Base-by-base conservation (phyloP, 2,797 vertebrate genomes). In the Oryzias sinensis region DNA sequence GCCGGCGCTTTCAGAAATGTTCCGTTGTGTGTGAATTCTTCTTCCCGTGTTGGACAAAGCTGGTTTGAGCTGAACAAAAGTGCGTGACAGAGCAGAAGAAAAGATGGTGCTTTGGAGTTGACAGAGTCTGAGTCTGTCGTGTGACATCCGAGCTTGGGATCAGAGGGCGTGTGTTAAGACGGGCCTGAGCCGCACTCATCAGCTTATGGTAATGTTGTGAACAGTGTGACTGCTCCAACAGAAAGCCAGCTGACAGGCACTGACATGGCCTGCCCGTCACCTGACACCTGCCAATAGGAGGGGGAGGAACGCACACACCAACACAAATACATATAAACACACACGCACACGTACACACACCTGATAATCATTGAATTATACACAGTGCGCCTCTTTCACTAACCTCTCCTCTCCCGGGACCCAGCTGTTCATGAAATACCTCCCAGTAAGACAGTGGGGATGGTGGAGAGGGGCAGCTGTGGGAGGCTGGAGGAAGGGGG, bases 401-500 rank as follows among this genome's bases (percentile, higher is more conserved):
- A 85, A 88, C 84, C 83, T 58, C 80, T 80, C 86, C 83, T 90
- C 94, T 92, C 94, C 75, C 58, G 92, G 91, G 94, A 93, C 92
- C 91, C 91, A 92, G 93, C 93, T 97, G 95, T 94, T 96, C 95
- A 96, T 94, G 93, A 95, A 95, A 88, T 88, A 91, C 87, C 90
- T 91, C 90, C 89, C 88, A 92, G 88, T 91, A 90, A 87, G 88
- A 86, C 82, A 72, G 81, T 82, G 81, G 79, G 82, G 83, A 82
- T 58, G 69, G 74, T 79, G 74, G 74, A 76, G 76, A 72, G 63
- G 79, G 85, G 76, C 79, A 79, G 80, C 80, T 76, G 82, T 78
- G 77, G 81, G 76, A 76, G 61, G 68, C 43, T 60, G 64, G 59
- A 63, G 62, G 70, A 56, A 57, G 65, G 64, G 72, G 49, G 43